Evolutionary conservation across 2,888 invertebrate genomes (phyloP).

Genomic region (Hemithea aestivaria): DNA sequence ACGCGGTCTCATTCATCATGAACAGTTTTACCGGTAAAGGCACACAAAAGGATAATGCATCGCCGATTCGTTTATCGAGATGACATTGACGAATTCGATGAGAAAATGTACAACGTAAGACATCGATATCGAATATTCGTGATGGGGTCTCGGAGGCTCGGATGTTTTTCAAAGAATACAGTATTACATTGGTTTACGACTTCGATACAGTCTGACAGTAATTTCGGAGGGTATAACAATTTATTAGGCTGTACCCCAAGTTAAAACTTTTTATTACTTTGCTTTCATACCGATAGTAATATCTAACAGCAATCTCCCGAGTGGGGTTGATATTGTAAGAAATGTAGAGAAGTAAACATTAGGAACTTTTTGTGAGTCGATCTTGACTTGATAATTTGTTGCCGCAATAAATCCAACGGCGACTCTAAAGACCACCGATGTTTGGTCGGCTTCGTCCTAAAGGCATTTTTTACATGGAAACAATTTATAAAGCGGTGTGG

Average conservation of each 20-base stretch:
- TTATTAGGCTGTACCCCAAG: constrained; percentile 34
- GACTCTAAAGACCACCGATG: constrained; percentile 40
- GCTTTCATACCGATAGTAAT: constrained; percentile 31
- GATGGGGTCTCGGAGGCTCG: constrained; percentile 7
- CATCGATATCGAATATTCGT: constrained; percentile 9
- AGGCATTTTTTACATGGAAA: constrained; percentile 36
- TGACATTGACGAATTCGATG: constrained; percentile 55
- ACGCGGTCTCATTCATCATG: constrained; percentile 61
- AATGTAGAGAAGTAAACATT: constrained; percentile 32
- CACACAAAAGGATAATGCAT: constrained; percentile 58
- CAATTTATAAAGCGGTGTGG: constrained; percentile 36
- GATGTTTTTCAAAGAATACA: constrained; percentile 15
- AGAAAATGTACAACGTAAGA: constrained; percentile 35
- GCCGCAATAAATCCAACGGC: constrained; percentile 40
- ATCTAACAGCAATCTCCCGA: constrained; percentile 27
- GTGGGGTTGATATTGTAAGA: constrained; percentile 27
- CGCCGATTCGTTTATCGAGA: constrained; percentile 54
- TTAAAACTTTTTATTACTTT: constrained; percentile 40
- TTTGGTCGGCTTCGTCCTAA: constrained; percentile 34
- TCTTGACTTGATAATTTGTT: constrained; percentile 40
- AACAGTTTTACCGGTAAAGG: constrained; percentile 55
- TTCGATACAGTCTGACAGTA: constrained; percentile 27
- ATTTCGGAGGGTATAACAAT: constrained; percentile 34
- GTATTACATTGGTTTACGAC: constrained; percentile 18
- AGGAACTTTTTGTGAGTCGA: constrained; percentile 29